Evolutionary conservation across 2,888 invertebrate species (phyloP).

Genomic region (Aspidapion aeneum): DNA sequence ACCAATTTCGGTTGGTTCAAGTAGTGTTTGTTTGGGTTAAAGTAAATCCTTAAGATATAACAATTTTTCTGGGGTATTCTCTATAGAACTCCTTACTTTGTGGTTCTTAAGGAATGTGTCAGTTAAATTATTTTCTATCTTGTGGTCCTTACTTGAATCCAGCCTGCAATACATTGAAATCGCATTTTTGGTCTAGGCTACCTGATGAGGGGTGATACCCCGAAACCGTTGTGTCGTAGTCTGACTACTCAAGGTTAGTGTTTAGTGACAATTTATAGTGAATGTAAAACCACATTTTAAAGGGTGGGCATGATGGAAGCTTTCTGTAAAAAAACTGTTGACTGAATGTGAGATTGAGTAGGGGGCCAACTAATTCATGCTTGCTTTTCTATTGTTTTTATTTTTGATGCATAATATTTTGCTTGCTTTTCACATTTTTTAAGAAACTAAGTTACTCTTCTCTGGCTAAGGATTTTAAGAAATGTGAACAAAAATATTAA

Average conservation of each 20-base stretch:
- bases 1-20: background rate
- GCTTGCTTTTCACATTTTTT: background rate
- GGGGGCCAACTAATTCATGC: slow-evolving; percentile 27
- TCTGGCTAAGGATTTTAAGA: background rate
- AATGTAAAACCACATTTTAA: background rate
- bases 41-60: background rate
- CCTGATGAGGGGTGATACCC: background rate
- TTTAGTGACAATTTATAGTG: background rate
- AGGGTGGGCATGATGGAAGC: slow-evolving; percentile 1
- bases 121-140: background rate
- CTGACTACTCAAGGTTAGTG: background rate
- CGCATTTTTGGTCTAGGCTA: background rate
- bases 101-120: background rate
- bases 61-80: too few relatives aligned
- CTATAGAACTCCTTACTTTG: background rate
- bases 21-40: background rate
- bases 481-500: background rate
- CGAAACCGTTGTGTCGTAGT: background rate
- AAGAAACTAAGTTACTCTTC: background rate
- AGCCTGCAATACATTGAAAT: background rate
- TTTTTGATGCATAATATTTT: background rate
- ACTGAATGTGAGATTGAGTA: slow-evolving; percentile 23
- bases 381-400: background rate
- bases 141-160: background rate
- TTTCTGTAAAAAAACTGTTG: slow-evolving; percentile 14